Evolutionary conservation across 2,113 vertebrate species (phyloP).

Genomic region (Mastomys natalensis): DNA sequence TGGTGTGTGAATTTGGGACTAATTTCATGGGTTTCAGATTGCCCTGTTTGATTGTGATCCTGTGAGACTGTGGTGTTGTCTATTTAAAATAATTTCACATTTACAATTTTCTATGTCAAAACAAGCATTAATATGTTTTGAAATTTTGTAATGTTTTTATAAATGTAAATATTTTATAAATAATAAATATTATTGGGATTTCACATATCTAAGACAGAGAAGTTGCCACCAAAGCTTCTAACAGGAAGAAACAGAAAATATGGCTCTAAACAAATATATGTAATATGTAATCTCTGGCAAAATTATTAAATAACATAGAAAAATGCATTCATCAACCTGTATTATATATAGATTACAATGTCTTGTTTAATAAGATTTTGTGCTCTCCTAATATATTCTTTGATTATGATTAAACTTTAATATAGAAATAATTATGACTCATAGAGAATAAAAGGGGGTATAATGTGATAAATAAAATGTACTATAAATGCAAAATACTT

Average conservation of each 20-base stretch:
- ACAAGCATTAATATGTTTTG: not conserved
- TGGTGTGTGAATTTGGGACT: not conserved
- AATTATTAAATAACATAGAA: constrained; percentile 28
- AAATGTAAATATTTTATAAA: not conserved
- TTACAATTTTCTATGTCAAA: not conserved
- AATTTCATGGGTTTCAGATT: not conserved
- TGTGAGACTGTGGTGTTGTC: not conserved
- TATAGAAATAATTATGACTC: not conserved
- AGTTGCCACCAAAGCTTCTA: constrained; percentile 2
- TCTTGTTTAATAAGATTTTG: constrained; percentile 35
- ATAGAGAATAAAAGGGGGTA: not conserved
- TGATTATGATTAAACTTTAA: not conserved
- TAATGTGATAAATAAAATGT: not conserved
- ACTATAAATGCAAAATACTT: not conserved
- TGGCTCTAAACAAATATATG: not conserved
- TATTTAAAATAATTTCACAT: not conserved
- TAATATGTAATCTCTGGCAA: not conserved
- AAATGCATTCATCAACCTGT: not conserved
- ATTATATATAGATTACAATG: not conserved
- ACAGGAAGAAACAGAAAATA: constrained; percentile 16
- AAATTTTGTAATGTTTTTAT: not conserved
- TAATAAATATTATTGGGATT: not conserved
- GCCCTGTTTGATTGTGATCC: not conserved
- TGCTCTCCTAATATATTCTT: not conserved
- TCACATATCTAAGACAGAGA: not conserved